Evolutionary conservation across 2,888 invertebrate genomes (phyloP), one percentile per base, ranked within the genome.

Genomic region (Steinernema carpocapsae): DNA sequence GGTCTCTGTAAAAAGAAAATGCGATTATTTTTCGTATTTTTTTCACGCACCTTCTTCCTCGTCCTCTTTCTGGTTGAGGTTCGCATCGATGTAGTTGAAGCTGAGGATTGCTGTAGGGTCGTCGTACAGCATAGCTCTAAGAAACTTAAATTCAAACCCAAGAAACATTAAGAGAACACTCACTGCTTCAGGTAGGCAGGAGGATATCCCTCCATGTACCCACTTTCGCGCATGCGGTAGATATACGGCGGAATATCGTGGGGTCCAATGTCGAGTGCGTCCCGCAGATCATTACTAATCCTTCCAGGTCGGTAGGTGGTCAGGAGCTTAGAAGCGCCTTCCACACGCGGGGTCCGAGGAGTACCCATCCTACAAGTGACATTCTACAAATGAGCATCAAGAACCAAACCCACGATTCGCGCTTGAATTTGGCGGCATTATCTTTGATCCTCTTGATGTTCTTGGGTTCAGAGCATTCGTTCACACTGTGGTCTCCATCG

Each of bases 201-300:
- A 32, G 64, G 64, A 64, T 64, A 64, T 10, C 64, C 64, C 12
- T 64, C 32, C 17, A 64, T 64, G 64, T 29, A 64, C 19, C 64
- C 64, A 14, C 1, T 4, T 32, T 32, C 29, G 6, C 64, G 24
- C 64, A 64, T 64, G 17, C 64, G 64, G 26, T 64, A 64, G 22
- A 64, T 32, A 29, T 32, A 64, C 1, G 1, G 7, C 7, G 64
- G 64, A n/a, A 64, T 64, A n/a, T 64, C 64, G 4, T 64, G 17
- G 3, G 17, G 17, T 4, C 64, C 7, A 17, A 64, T 10, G 1
- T 17, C 32, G 4, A 64, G 32, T 2, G 64, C 64, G 17, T 1
- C 64, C 1, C 29, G 64, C 32, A 64, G 64, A 22, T 14, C 26
- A 17, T 17, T 64, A 32, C 64, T 32, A 6, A 64, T 29, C 1